Percentiles rank a stretch among this genome's conserved stretches.
phyloP scores from a whole-genome alignment of 2,888 invertebrate species.

The Eueremaeus valkanovi region DNA sequence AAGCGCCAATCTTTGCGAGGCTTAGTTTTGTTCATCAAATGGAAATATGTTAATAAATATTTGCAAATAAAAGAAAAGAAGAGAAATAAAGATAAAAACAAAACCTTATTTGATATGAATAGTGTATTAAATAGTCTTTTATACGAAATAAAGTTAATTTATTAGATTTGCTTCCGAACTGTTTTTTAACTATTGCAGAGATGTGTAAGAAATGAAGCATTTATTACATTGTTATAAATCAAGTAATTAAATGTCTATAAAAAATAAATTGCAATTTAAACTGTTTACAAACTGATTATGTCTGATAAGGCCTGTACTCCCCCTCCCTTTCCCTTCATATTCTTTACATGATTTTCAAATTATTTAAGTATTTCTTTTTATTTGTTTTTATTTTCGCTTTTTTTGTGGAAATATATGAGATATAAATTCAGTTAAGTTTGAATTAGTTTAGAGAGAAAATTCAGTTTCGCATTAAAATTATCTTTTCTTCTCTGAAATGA shows the following conservation, averaged over 20 bases:
- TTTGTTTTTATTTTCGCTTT: not conserved
- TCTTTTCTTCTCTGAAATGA: not conserved
- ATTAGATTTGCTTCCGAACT: slow-evolving; percentile 19
- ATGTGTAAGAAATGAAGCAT: not conserved
- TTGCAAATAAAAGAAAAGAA: too few relatives aligned
- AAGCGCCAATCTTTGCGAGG: too few relatives aligned
- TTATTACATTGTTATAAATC: slow-evolving; percentile 32
- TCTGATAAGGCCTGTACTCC: not conserved
- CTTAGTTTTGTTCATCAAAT: too few relatives aligned
- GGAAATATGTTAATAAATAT: too few relatives aligned
- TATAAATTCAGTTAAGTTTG: not conserved
- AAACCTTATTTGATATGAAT: not conserved
- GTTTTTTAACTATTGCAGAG: not conserved
- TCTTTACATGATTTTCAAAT: not conserved
- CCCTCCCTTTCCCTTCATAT: not conserved
- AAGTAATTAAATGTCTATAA: slow-evolving; percentile 33
- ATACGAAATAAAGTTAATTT: not conserved
- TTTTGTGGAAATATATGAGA: not conserved
- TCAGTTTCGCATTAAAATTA: not conserved
- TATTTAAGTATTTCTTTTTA: not conserved
- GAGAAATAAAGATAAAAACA: too few relatives aligned
- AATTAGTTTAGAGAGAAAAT: not conserved
- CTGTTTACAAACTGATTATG: slow-evolving; percentile 30
- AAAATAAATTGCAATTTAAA: slow-evolving; percentile 33
- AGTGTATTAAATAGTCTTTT: not conserved